Base-by-base conservation (phyloP, 2,113 vertebrate genomes). In the Pogonocichla stellata region DNA sequence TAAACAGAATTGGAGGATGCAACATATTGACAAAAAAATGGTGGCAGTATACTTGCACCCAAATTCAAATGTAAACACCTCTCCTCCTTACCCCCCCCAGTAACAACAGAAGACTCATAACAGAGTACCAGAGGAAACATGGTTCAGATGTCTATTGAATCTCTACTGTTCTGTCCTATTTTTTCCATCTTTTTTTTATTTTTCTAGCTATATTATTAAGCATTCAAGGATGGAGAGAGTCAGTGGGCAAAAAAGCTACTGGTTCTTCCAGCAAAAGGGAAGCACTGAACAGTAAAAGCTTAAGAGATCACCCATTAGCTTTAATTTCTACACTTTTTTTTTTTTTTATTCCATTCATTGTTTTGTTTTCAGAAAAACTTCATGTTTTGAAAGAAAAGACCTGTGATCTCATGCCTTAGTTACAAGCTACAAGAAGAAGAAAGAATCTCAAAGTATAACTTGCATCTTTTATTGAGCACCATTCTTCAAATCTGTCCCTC, bases 21-120 rank as follows among this genome's bases (percentile, higher is more conserved):
- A 79, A 54, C 56, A 62, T 75, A 38, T 45, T 93, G 72, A 42
- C 56, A 77, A 86, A 93, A 95, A 90, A 78, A 80, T 90, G 69
- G 29, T 74, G 45, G 57, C 66, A 92, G 71, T 85, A 71, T 85
- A 79, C 33, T 92, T 95, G 56, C 94, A 95, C 74, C 86, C 86
- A 54, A 96, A 95, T 86, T 92, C 71, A 89, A 71, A 47, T 67
- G 56, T n/a, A 86, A 95, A 53, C 45, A 42, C 8, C 43, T 83
- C 66, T 89, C 38, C 38, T 77, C 47, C 87, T 92, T 48, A 64
- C 31, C 43, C 7, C 43, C 7, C 15, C 10, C 26, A 17, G 6
- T 43, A 75, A 79, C n/a, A 67, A 51, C 51, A 45, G 73, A 92
- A 77, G n/a, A 9, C 8, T 53, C 1, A 5, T 61, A 58, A 75